Evolutionary conservation across 1,140 invertebrate species (phyloP).

Genomic region (Schmidtea mediterranea): DNA sequence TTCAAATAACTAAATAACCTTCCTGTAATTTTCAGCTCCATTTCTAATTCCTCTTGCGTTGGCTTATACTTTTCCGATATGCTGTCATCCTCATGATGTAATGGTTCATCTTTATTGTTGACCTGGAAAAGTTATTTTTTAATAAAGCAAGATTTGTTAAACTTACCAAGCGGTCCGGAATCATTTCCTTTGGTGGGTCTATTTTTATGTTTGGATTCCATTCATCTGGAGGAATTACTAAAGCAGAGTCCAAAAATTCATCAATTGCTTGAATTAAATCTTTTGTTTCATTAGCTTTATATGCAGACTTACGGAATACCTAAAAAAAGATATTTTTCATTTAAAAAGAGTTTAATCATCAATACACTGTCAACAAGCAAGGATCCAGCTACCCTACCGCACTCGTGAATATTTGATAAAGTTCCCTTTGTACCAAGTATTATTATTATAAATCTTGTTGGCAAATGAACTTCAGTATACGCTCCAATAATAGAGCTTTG

Average conservation of each 20-base stretch:
- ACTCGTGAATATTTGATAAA: conserved; percentile 63
- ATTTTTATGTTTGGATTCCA: conserved; percentile 22
- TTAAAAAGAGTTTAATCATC: not conserved
- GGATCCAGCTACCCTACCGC: conserved; percentile 35
- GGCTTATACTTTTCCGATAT: conserved; percentile 3
- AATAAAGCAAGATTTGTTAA: not conserved
- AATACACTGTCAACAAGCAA: conserved; percentile 18
- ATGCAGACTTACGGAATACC: conserved; percentile 20
- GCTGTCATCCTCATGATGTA: conserved; percentile 11
- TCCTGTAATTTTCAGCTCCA: conserved; percentile 7
- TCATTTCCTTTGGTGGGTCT: conserved; percentile 15
- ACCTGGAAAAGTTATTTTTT: not conserved
- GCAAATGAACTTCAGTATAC: conserved; percentile 65
- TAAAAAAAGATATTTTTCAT: conserved; percentile 8
- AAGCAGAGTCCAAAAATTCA: conserved; percentile 21
- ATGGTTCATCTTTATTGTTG: conserved; percentile 1
- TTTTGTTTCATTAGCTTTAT: conserved; percentile 13
- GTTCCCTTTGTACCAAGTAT: conserved; percentile 65
- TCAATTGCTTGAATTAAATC: conserved; percentile 23
- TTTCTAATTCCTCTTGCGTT: not conserved
- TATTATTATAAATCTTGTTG: conserved; percentile 76
- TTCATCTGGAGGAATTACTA: conserved; percentile 26
- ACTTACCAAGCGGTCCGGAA: not conserved
- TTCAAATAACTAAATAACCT: too few species aligned
- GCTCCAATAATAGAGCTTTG: conserved; percentile 65